Conservation (phyloP, 2,113 vertebrate species). For the Mus pahari region DNA sequence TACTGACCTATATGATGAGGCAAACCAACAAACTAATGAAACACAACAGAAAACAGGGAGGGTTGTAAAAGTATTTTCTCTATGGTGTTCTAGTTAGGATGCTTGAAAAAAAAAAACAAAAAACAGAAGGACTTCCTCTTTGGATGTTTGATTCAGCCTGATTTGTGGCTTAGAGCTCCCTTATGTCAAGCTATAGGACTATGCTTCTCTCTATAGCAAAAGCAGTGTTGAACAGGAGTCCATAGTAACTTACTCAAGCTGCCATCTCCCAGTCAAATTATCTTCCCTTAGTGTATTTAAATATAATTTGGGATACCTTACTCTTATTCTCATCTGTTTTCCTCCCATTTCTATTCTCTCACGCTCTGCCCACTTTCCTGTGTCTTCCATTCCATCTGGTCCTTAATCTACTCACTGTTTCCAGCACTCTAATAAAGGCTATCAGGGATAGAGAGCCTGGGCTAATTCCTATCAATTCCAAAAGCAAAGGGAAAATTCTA, state of each 20-base stretch:
- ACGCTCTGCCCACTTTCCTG: not conserved
- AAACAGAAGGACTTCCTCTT: constrained; percentile 26
- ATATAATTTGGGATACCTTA: constrained; percentile 5
- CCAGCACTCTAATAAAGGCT: not conserved
- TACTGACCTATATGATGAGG: constrained; percentile 7
- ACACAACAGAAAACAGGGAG: not conserved
- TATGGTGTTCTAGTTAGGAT: constrained; percentile 42
- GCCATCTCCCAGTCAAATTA: not conserved
- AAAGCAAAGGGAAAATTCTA: not conserved
- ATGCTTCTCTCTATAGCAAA: constrained; percentile 29
- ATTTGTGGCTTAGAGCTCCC: not conserved
- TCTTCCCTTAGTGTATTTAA: constrained; percentile 9
- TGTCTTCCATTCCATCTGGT: not conserved
- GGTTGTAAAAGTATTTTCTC: constrained; percentile 56
- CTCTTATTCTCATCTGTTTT: not conserved
- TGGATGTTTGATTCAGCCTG: constrained; percentile 24
- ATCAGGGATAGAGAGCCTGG: not conserved
- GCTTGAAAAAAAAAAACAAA: not conserved
- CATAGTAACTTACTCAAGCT: not conserved
- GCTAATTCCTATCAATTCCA: not conserved
- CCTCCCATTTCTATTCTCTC: constrained; percentile 21
- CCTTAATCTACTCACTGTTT: constrained; percentile 5
- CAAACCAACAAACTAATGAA: not conserved
- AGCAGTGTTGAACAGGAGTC: not conserved
- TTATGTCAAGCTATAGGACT: not conserved